Base-by-base conservation (phyloP, 2,113 vertebrate genomes). In the Eolophus roseicapilla region DNA sequence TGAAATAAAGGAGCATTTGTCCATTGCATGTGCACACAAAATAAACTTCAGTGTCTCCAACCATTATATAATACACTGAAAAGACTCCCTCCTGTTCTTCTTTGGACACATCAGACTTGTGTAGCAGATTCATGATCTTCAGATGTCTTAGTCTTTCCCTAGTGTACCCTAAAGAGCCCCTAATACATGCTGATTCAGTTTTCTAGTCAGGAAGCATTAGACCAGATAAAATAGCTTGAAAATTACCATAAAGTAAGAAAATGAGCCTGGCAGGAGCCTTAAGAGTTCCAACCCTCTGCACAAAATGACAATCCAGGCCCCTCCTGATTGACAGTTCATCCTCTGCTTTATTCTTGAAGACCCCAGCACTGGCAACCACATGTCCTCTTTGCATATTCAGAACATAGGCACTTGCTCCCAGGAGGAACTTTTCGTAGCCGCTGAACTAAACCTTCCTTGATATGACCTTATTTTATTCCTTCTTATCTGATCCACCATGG, bases 1-100 rank as follows among this genome's bases (percentile, higher is more conserved):
- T 71, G 84, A 76, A 95, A 96, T 62, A 90, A 92, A 94, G 63
- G 41, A 93, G 2, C 17, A 63, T 88, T 92, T 93, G 63, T 85
- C 59, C n/a, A 37, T 21, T 73, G 24, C 67, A 82, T 29, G 7
- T 23, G 41, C 15, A 39, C 49, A 80, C 17, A 88, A 77, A 90
- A 19, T 4, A 44, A 77, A 41, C 28, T 64, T 78, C 25, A 35
- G 27, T 13, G 17, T 62, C 28, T 81, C 47, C 49, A 84, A 1
- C 37, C n/a, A 59, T 67, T 3, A 53, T 19, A 79, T 43, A 81
- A 59, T 44, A 53, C 3, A 75, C 10, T 20, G 39, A 62, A 73
- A 69, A 53, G 27, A 73, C 65, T 65, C 1, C 0, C 50, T 85
- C 43, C 55, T 63, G 25, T 39, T 89, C 76, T 86, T 86, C 69